phyloP scores from a whole-genome alignment of 1,140 invertebrate species.

The Cherax quadricarinatus region DNA sequence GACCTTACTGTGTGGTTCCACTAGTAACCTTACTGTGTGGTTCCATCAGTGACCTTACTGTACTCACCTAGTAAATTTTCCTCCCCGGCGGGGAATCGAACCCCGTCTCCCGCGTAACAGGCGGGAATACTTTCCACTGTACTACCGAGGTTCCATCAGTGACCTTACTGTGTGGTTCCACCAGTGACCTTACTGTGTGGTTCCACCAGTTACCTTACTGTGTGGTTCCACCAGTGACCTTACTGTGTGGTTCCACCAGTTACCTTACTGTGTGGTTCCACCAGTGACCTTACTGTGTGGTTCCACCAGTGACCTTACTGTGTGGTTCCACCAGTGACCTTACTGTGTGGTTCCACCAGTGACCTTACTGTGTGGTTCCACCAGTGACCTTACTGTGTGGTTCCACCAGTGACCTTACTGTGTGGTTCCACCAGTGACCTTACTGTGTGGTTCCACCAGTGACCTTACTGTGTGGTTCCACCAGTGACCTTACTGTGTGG shows the following conservation, averaged over 20 bases:
- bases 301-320: neutral
- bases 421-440: neutral
- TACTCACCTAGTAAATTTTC: no score
- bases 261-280: neutral
- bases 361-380: neutral
- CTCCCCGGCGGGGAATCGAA: no score
- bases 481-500: neutral
- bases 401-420: neutral
- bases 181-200: no score
- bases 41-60: no score
- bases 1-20: neutral
- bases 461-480: neutral
- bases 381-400: neutral
- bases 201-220: neutral
- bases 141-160: neutral
- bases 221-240: neutral
- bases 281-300: neutral
- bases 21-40: no score
- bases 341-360: neutral
- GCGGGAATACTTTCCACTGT: no score
- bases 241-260: neutral
- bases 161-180: no score
- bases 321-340: neutral
- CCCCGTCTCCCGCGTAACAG: no score
- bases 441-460: neutral